These are phyloP conservation scores for Coelopa frigida DNA, from an alignment of 1,140 invertebrate species.

Conservation along the genomic window DNA sequence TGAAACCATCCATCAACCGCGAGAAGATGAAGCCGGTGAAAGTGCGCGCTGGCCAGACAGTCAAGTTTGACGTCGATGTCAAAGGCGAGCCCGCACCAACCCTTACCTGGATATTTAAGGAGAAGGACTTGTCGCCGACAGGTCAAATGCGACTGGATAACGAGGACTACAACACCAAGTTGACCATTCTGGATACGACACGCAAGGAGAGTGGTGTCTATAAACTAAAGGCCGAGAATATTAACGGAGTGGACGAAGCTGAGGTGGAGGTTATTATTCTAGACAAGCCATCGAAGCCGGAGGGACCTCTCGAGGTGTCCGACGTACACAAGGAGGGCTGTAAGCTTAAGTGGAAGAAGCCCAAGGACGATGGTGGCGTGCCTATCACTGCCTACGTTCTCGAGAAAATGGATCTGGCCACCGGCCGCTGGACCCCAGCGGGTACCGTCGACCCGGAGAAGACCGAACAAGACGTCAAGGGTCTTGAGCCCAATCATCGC, in stretches of 20 bases:
- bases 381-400: constrained; percentile 84
- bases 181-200: constrained; percentile 71
- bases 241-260: constrained; percentile 87
- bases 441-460: constrained; percentile 82
- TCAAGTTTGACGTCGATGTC: constrained; percentile 90
- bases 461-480: constrained; percentile 77
- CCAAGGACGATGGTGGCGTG: constrained; percentile 90
- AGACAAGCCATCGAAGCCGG: constrained; percentile 91
- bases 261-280: constrained; percentile 85
- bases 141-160: constrained; percentile 72
- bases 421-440: constrained; percentile 81
- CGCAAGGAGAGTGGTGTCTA: constrained; percentile 86
- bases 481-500: constrained; percentile 84
- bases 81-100: constrained; percentile 92
- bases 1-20: constrained; percentile 85
- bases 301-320: constrained; percentile 85
- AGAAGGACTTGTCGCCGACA: constrained; percentile 29
- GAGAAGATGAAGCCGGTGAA: constrained; percentile 85
- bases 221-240: constrained; percentile 84
- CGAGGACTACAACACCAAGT: constrained; percentile 87
- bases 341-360: constrained; percentile 91
- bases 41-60: constrained; percentile 81
- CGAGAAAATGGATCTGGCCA: constrained; percentile 85
- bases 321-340: constrained; percentile 93
- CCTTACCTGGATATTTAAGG: constrained; percentile 77